These are phyloP conservation scores for Holotrichia oblita DNA, from an alignment of 1,140 invertebrate genomes.

Conservation along the genomic window DNA sequence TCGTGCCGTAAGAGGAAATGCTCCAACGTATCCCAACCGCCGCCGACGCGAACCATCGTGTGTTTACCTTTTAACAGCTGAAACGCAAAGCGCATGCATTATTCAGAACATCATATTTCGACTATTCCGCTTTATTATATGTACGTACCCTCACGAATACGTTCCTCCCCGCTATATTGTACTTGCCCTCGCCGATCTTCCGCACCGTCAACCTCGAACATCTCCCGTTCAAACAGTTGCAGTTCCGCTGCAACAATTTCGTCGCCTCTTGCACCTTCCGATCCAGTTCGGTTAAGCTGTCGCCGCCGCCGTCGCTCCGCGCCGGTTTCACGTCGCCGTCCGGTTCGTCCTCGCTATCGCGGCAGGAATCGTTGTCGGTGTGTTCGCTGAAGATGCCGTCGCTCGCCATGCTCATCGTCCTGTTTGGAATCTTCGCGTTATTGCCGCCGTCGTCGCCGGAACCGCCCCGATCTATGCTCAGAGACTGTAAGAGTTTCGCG, in stretches of 20 bases:
- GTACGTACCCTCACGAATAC: slow-evolving; percentile 77
- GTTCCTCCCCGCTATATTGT: slow-evolving; percentile 82
- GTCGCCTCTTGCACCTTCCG: slow-evolving; percentile 77
- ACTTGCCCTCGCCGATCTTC: slow-evolving; percentile 83
- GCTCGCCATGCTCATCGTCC: slow-evolving; percentile 63
- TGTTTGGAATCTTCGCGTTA: neutral
- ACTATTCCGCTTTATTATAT: neutral
- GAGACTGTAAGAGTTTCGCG: neutral
- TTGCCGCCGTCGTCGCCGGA: neutral
- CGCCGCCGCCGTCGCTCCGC: slow-evolving; percentile 63
- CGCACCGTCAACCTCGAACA: slow-evolving; percentile 78
- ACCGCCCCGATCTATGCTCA: neutral
- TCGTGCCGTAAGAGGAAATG: slow-evolving; percentile 91
- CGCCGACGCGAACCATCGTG: slow-evolving; percentile 94
- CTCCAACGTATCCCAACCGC: slow-evolving; percentile 92
- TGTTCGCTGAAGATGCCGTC: slow-evolving; percentile 73
- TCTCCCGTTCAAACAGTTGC: slow-evolving; percentile 74
- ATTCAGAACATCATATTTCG: too few species aligned
- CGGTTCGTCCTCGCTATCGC: slow-evolving; percentile 63
- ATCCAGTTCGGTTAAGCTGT: slow-evolving; percentile 69
- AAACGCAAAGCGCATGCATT: slow-evolving; percentile 52
- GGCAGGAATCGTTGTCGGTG: slow-evolving; percentile 75
- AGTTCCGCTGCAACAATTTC: slow-evolving; percentile 73
- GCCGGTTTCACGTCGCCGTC: neutral
- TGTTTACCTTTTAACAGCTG: slow-evolving; percentile 85